phyloP scores from a whole-genome alignment of 2,888 invertebrate species.

The Tenthredo livida region DNA sequence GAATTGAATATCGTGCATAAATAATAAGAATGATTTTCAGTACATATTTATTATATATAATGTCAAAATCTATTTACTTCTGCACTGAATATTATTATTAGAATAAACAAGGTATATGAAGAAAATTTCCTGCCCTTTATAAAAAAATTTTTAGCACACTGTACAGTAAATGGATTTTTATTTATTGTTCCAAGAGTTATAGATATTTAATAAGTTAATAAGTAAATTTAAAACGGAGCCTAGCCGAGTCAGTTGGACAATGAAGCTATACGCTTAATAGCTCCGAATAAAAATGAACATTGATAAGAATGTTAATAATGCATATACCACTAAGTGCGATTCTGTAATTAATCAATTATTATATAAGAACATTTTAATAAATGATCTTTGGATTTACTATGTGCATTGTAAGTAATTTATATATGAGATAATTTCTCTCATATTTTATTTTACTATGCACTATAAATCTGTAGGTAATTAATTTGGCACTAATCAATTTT shows the following conservation, averaged over 20 bases:
- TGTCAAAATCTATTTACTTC: slow-evolving; percentile 30
- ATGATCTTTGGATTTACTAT: slow-evolving; percentile 6
- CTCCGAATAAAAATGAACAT: slow-evolving; percentile 64
- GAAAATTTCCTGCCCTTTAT: slow-evolving; percentile 62
- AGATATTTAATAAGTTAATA: slow-evolving; percentile 65
- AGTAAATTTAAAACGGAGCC: slow-evolving; percentile 61
- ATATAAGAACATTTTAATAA: slow-evolving; percentile 24
- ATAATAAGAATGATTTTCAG: slow-evolving; percentile 26
- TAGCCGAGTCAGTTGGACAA: slow-evolving; percentile 70
- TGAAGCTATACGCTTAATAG: slow-evolving; percentile 75
- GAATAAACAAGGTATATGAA: slow-evolving; percentile 47
- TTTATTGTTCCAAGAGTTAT: slow-evolving; percentile 66
- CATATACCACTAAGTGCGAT: slow-evolving; percentile 73
- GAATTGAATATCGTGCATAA: slow-evolving; percentile 30
- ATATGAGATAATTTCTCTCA: neutral
- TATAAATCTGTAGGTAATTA: neutral
- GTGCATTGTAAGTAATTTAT: slow-evolving; percentile 6
- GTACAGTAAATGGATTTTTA: slow-evolving; percentile 64
- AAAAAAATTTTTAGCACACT: slow-evolving; percentile 62
- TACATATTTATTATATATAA: slow-evolving; percentile 3
- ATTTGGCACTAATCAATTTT: neutral
- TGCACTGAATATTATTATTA: slow-evolving; percentile 11
- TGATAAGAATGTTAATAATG: slow-evolving; percentile 64
- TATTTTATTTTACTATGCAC: neutral
- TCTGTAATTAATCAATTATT: slow-evolving; percentile 60